Evolutionary conservation across 2,888 invertebrate genomes (phyloP).

Genomic region (Tridacna gigas): DNA sequence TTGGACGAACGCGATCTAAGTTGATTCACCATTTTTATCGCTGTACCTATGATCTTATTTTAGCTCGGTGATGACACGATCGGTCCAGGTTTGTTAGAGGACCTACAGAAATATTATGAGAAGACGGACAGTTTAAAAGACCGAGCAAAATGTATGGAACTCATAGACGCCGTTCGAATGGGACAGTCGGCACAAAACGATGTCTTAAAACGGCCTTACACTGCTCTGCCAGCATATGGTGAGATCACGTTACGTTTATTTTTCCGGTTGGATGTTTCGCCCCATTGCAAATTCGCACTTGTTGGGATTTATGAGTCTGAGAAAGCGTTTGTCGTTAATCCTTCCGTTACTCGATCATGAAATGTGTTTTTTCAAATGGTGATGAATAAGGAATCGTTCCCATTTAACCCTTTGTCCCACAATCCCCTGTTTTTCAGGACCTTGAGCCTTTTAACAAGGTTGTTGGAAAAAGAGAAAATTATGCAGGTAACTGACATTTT

Average conservation of each 20-base stretch:
- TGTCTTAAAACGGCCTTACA: constrained; percentile 68
- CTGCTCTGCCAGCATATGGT: constrained; percentile 77
- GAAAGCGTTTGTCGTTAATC: too few relatives aligned
- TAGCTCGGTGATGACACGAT: constrained; percentile 79
- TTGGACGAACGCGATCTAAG: background rate
- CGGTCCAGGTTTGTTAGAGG: constrained; percentile 73
- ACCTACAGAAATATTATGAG: constrained; percentile 78
- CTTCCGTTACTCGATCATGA: too few relatives aligned
- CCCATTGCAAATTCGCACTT: background rate
- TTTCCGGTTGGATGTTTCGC: background rate
- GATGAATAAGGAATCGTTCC: too few relatives aligned
- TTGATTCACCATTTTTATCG: background rate
- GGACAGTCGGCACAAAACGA: constrained; percentile 60
- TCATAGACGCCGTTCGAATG: constrained; percentile 74
- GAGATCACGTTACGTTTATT: constrained; percentile 45
- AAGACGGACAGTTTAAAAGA: constrained; percentile 75
- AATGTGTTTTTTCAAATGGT: too few relatives aligned
- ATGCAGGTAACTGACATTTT: too few relatives aligned
- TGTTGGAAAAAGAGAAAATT: too few relatives aligned
- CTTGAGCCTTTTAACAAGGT: too few relatives aligned
- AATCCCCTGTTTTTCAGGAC: too few relatives aligned
- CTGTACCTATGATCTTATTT: constrained; percentile 25
- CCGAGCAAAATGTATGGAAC: constrained; percentile 77
- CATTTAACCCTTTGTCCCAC: too few relatives aligned
- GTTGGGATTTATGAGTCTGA: too few relatives aligned